phyloP scores from a whole-genome alignment of 2,113 vertebrate species.

The Galemys pyrenaicus region DNA sequence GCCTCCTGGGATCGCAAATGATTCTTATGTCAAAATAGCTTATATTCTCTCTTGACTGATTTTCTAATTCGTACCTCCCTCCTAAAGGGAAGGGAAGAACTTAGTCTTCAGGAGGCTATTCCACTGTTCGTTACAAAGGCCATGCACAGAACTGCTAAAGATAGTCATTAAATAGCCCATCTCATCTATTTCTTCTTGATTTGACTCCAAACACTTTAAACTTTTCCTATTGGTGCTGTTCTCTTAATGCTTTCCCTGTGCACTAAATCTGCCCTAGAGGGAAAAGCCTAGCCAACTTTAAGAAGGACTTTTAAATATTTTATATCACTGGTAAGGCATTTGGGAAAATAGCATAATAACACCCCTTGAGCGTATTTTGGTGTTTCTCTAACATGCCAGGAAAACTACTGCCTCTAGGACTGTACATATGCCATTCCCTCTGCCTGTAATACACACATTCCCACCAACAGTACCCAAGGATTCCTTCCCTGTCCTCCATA shows the following conservation, averaged over 20 bases:
- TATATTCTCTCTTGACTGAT: neutral
- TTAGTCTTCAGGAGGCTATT: slow-evolving; percentile 13
- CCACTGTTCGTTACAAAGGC: neutral
- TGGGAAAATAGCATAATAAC: slow-evolving; percentile 8
- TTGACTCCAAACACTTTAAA: neutral
- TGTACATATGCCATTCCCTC: neutral
- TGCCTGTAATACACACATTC: neutral
- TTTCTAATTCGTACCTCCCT: slow-evolving; percentile 23
- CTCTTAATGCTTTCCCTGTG: neutral
- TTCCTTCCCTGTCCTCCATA: neutral
- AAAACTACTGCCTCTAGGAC: neutral
- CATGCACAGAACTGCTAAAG: neutral
- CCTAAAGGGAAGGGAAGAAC: neutral
- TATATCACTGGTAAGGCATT: neutral
- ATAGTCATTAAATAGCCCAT: neutral
- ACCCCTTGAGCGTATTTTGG: neutral
- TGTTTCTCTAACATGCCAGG: neutral
- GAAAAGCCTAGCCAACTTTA: neutral
- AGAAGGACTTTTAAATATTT: slow-evolving; percentile 18
- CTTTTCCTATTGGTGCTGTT: neutral
- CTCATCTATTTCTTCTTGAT: slow-evolving; percentile 43
- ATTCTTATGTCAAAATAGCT: neutral
- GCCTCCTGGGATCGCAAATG: neutral
- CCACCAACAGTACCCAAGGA: neutral
- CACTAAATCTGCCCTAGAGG: neutral